phyloP scores from a whole-genome alignment of 35 echinoderm and acorn worm species.

The Hemicentrotus pulcherrimus region DNA sequence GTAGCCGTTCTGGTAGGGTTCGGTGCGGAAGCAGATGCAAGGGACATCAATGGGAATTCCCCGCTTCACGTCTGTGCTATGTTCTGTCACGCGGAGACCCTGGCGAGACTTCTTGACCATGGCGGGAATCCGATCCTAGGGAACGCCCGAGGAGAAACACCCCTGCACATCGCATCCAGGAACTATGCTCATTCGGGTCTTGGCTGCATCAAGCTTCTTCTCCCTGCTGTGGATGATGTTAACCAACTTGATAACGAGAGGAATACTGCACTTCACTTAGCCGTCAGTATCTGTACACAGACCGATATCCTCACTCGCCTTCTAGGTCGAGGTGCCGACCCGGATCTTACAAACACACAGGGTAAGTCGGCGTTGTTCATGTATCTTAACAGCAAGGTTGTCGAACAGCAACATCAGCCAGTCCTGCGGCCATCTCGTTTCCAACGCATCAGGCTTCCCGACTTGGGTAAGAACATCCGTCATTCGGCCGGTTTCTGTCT shows the following conservation, averaged over 20 bases:
- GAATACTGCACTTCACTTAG: constrained; percentile 36
- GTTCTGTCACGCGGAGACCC: constrained; percentile 33
- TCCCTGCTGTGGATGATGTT: constrained; percentile 16
- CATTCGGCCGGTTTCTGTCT: constrained; percentile 29
- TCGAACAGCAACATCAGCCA: constrained; percentile 5
- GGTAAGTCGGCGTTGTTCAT: constrained; percentile 36
- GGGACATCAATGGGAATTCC: constrained; percentile 42
- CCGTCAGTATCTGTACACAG: neutral
- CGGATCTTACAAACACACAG: constrained; percentile 38
- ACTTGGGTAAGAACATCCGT: constrained; percentile 23
- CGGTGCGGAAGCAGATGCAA: neutral
- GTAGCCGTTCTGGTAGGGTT: neutral
- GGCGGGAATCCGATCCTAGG: constrained; percentile 7
- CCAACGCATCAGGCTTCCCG: constrained; percentile 1
- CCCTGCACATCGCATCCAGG: constrained; percentile 34
- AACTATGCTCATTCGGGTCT: constrained; percentile 22
- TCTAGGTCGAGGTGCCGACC: constrained; percentile 44
- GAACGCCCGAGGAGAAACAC: constrained; percentile 41
- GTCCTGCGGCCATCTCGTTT: neutral
- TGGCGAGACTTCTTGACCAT: constrained; percentile 2
- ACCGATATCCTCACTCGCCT: constrained; percentile 23
- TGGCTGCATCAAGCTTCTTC: constrained; percentile 45
- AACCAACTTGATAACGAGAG: constrained; percentile 25
- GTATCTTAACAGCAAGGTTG: constrained; percentile 32
- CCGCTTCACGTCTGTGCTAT: constrained; percentile 45